Base-by-base conservation (phyloP, 1,140 invertebrate species). In the Trachymyrmex septentrionalis region DNA sequence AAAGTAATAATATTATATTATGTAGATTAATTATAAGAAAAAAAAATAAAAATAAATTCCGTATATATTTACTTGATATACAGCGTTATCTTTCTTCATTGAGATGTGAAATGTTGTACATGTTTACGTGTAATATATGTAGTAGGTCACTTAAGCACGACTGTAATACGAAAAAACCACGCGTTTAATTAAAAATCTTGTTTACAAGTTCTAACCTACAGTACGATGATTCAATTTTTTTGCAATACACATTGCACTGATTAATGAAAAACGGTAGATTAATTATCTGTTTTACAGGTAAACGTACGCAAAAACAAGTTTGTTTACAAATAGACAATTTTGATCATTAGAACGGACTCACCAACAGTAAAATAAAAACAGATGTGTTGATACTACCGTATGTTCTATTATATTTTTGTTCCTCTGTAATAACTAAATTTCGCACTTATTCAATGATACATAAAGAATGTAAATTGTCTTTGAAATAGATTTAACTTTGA, bases 301-400 rank as follows among this genome's bases (percentile, higher is more conserved):
- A 64, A 77, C 75, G 14, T 1, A 14, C 21, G 4, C 3, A 63
- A 76, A 50, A 76, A 77, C 16, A 77, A 64, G 6, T 77, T 77
- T 77, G 6, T n/a, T 48, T 44, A 16, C 16, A 19, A 77, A 63
- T 44, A n/a, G 0, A 77, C 10, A 64, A 44, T 64, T 64, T 48
- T 2, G 24, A 38, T 77, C 63, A 77, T 77, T 63, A 77, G 34
- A 59, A 38, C 16, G 12, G 14, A 77, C 27, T 1, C 10, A 5
- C 44, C 1, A 10, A 19, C 34, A 10, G 2, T 12, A 73, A 75
- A 3, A 16, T n/a, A 2, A 77, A 77, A 27, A 66, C 14, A 14
- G 7, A 21, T 21, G 30, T 6, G 0, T 0, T 14, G 27, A 30
- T n/a, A 19, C 14, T 0, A 61, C 0, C 7, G 6, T 64, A n/a